Base-by-base conservation (phyloP, 2,113 vertebrate genomes). In the Hemicordylus capensis region DNA sequence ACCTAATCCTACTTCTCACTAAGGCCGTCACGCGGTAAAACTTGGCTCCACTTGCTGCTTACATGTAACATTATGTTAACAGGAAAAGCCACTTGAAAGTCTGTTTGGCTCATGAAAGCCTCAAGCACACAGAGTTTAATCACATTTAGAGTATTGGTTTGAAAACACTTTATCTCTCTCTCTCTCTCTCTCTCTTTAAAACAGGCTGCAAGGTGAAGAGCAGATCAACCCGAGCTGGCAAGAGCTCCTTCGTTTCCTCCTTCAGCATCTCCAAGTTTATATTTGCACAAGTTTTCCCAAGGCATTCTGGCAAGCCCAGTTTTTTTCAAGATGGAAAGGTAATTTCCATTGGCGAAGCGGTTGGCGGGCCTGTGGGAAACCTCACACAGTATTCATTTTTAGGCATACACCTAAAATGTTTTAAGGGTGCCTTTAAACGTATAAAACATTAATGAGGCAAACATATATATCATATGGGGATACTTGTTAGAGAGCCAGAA, bases 31-130 rank as follows among this genome's bases (percentile, higher is more conserved):
- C 73, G 72, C 83, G 88, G 76, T 22, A 88, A 5, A 1, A 79
- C 77, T 86, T 86, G 90, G 92, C 94, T 89, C 82, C 83, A 81
- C 24, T 28, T 54, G 76, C 89, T 67, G n/a, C 86, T 93, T 94
- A 92, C 56, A 82, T 81, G 86, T 83, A 94, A 94, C 87, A 89
- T 93, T 83, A 91, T 90, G 90, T 95, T 93, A 95, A 95, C 92
- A 95, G 92, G 88, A 95, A 95, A 94, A 94, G 90, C 89, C 87
- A 86, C 93, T 94, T 94, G 86, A 92, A 93, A 93, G 91, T 89
- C 89, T 46, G 58, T 88, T 95, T 93, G 93, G 89, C 67, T 92
- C 91, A 85, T 81, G 58, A 89, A 87, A 90, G 83, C 92, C 93
- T 95, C 91, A 85, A 96, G 90, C 67, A 84, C 79, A 76, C 54